These are phyloP conservation scores for Bombus pascuorum DNA, from an alignment of 1,140 invertebrate genomes.

Conservation along the genomic window DNA sequence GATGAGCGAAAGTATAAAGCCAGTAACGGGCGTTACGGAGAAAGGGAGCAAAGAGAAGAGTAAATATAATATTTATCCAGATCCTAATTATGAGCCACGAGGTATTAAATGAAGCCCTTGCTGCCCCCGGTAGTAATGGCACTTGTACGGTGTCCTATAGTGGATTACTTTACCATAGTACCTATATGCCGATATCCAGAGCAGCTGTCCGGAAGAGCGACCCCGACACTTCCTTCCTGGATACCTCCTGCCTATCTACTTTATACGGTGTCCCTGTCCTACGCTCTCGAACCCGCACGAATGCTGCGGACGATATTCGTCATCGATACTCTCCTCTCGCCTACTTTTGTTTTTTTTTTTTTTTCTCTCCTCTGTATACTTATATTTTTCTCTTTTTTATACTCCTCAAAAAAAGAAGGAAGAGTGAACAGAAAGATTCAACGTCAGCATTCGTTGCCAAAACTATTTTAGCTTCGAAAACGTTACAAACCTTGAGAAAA, in stretches of 20 bases:
- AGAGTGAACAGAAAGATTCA: background rate
- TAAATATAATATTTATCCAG: slow-evolving; percentile 64
- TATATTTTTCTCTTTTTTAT: background rate
- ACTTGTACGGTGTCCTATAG: slow-evolving; percentile 80
- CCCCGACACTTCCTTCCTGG: slow-evolving; percentile 82
- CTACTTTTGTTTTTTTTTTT: background rate
- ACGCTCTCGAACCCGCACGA: slow-evolving; percentile 54
- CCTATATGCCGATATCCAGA: slow-evolving; percentile 74
- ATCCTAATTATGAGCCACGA: slow-evolving; percentile 72
- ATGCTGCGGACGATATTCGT: slow-evolving; percentile 55
- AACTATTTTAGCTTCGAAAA: background rate
- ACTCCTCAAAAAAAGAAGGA: background rate
- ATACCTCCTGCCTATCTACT: slow-evolving; percentile 68
- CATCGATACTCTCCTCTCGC: slow-evolving; percentile 37
- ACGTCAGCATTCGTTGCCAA: background rate
- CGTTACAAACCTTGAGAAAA: background rate
- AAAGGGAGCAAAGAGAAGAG: background rate
- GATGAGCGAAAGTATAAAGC: background rate
- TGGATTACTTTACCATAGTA: slow-evolving; percentile 81
- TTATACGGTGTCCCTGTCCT: slow-evolving; percentile 54
- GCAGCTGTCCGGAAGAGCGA: slow-evolving; percentile 82
- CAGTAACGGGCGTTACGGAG: background rate
- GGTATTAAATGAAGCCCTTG: slow-evolving; percentile 75
- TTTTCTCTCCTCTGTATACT: background rate
- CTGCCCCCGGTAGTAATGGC: slow-evolving; percentile 73